Evolutionary conservation across 2,113 vertebrate species (phyloP).

Genomic region (Epinephelus cyanopodus): DNA sequence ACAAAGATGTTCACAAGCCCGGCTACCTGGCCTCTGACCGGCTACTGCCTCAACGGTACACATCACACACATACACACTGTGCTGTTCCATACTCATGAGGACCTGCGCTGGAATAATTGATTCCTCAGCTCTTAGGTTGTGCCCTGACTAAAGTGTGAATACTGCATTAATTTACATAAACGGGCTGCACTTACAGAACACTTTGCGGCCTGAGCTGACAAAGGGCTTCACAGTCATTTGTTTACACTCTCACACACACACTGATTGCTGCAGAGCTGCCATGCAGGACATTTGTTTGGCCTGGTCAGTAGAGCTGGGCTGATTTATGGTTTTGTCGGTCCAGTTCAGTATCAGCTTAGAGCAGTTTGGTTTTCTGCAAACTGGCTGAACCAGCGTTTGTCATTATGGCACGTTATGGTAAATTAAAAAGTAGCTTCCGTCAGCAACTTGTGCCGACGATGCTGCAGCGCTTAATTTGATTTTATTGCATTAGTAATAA

Average conservation of each 20-base stretch:
- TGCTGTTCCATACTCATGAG: neutral
- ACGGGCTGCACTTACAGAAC: neutral
- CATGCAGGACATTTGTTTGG: neutral
- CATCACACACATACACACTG: neutral
- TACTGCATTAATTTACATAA: neutral
- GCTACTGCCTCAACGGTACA: slow-evolving; percentile 91
- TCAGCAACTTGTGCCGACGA: too few species aligned
- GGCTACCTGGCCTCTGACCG: slow-evolving; percentile 95
- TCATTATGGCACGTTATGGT: too few species aligned
- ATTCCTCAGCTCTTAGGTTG: neutral
- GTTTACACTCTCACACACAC: neutral
- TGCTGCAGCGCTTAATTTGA: too few species aligned
- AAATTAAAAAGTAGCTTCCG: too few species aligned
- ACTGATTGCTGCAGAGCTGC: neutral
- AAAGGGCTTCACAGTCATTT: neutral
- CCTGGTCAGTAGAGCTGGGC: neutral
- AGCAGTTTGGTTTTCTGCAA: too few species aligned
- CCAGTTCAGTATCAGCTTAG: too few species aligned
- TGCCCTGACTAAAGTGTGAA: neutral
- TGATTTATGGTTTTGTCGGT: too few species aligned
- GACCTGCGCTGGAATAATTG: neutral
- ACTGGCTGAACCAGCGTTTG: too few species aligned
- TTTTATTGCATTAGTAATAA: too few species aligned
- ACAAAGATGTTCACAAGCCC: slow-evolving; percentile 91
- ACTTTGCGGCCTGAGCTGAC: neutral